A percentile compares a stretch with the other conserved stretches of the same genome.
Conservation (phyloP, 2,888 invertebrate genomes). For the Lydus trimaculatus region DNA sequence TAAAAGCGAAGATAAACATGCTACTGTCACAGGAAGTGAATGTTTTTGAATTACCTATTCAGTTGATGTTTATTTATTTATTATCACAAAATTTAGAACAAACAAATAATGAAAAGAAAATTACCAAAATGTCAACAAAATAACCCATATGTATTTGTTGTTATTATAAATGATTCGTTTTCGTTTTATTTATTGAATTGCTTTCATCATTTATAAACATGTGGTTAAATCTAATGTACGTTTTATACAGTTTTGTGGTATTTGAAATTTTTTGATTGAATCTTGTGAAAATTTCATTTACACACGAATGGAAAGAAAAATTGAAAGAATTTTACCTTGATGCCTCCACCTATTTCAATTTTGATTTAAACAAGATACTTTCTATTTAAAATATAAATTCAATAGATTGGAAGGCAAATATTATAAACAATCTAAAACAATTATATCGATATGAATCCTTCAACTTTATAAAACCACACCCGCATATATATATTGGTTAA, state of each 20-base stretch:
- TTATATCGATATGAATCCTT: not conserved
- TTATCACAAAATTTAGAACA: not conserved
- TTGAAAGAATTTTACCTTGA: not conserved
- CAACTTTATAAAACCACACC: constrained; percentile 3
- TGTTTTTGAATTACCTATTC: not conserved
- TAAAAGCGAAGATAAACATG: not conserved
- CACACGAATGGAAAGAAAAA: not conserved
- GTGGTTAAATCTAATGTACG: not conserved
- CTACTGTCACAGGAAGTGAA: not conserved
- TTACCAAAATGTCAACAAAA: not conserved
- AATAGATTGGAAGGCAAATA: constrained; percentile 2
- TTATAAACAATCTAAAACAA: constrained; percentile 3
- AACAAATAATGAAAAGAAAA: not conserved
- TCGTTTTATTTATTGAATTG: not conserved
- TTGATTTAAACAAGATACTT: constrained; percentile 4
- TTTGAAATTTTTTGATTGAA: not conserved
- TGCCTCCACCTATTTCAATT: constrained; percentile 5
- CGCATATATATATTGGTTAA: constrained; percentile 2
- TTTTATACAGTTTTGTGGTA: not conserved
- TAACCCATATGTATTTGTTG: not conserved
- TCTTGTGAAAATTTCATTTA: not conserved
- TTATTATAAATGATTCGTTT: not conserved
- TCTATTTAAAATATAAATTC: constrained; percentile 1
- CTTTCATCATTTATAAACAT: not conserved
- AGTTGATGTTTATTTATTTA: not conserved